Base-by-base conservation (phyloP, 2,888 invertebrate genomes). In the Acleris cristana region DNA sequence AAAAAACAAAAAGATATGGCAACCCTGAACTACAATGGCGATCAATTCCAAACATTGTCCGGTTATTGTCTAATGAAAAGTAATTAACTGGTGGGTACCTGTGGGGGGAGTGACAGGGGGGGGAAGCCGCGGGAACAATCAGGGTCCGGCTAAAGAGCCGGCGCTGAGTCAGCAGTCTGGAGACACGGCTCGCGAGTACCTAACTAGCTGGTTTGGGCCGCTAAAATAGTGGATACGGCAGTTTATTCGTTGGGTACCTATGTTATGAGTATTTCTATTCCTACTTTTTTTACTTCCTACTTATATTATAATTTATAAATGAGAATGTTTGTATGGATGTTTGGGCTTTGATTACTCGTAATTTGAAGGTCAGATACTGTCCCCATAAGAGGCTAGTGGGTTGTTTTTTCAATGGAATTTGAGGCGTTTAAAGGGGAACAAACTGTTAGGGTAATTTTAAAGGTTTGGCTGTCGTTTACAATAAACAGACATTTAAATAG, bases 51-150 rank as follows among this genome's bases (percentile, higher is more conserved):
- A 76, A 75, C 70, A 75, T 76, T 75, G 73, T 65, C 71, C 73
- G 77, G 81, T 86, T 86, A 89, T 89, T 89, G 89, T 91, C 86
- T 92, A 91, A 92, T 91, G 89, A 90, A 91, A 92, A 90, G 88
- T 92, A 91, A 92, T 92, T 92, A 92, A 90, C 88, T 83, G 83
- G 74, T 73, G 79, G 76, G 70, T 73, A 66, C 68, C 53, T 64
- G 69, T 69, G 70, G 69, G 70, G 64, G 64, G 40, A 40, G 14
- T 1, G 34, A 10, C 10, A 10, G 34, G 2, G 14, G 40, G 40
- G 40, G 40, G 40, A 4, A 86, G 89, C 85, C 82, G 86, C 81
- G 84, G 86, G 88, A 90, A 91, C 90, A 91, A 91, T 90, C 89
- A 88, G 83, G 85, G 81, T 84, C 85, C 86, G 88, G 86, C 87